Conservation (phyloP, 2,113 vertebrate species). For the Cettia cetti region DNA sequence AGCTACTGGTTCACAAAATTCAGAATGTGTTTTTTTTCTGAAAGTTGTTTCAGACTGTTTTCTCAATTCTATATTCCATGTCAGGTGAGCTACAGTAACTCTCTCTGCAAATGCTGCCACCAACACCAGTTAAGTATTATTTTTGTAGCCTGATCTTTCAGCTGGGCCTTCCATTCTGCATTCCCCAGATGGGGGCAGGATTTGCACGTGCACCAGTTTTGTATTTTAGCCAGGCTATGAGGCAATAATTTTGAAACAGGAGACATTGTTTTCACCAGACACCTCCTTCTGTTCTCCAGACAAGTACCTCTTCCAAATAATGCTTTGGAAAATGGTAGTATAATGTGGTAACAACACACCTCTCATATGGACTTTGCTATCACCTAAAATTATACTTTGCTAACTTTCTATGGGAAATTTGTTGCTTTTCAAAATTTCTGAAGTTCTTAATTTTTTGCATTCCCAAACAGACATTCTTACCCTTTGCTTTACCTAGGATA, state of each 20-base stretch:
- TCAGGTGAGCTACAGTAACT: background rate
- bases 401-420: background rate
- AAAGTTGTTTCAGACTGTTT: background rate
- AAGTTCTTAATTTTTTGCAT: background rate
- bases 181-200: background rate
- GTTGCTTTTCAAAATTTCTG: background rate
- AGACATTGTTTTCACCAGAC: background rate
- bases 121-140: background rate
- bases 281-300: background rate
- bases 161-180: background rate
- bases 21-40: background rate
- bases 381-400: background rate
- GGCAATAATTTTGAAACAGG: background rate
- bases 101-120: background rate
- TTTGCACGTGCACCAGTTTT: background rate
- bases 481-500: constrained; percentile 13
- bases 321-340: background rate
- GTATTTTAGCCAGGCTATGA: background rate
- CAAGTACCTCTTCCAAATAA: background rate
- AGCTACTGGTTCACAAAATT: background rate
- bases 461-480: background rate
- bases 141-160: background rate
- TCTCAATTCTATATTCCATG: background rate
- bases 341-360: background rate
- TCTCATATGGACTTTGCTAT: background rate